These are phyloP conservation scores for Pionites leucogaster DNA, from an alignment of 2,113 vertebrate species.

Conservation along the genomic window DNA sequence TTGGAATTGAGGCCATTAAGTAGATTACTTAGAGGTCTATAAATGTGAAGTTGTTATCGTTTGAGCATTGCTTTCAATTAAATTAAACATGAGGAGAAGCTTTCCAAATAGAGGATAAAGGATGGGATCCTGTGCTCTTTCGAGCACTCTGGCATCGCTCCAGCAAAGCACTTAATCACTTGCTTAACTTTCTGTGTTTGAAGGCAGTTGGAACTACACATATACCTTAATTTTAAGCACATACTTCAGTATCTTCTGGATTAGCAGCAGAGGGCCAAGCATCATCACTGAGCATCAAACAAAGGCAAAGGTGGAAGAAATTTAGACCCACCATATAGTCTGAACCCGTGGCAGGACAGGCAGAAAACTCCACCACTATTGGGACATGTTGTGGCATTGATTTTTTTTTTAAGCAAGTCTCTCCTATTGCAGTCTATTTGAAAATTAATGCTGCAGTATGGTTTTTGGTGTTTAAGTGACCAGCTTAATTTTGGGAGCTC, in stretches of 20 bases:
- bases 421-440: neutral
- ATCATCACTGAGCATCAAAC: neutral
- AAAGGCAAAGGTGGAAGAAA: neutral
- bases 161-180: constrained; percentile 58
- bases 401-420: constrained; percentile 19
- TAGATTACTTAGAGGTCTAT: constrained; percentile 47
- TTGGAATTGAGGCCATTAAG: constrained; percentile 11
- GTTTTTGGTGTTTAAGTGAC: constrained; percentile 26
- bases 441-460: constrained; percentile 41
- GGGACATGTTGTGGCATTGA: neutral
- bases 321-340: neutral
- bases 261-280: neutral
- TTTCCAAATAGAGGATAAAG: constrained; percentile 52
- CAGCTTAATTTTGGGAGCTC: constrained; percentile 30
- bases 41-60: constrained; percentile 59
- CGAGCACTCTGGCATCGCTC: constrained; percentile 42
- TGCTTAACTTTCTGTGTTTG: constrained; percentile 45
- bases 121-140: constrained; percentile 31
- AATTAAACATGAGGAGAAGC: constrained; percentile 53
- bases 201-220: constrained; percentile 25
- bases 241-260: neutral
- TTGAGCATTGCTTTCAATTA: constrained; percentile 62
- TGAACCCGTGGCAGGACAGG: neutral
- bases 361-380: neutral
- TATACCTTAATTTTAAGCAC: constrained; percentile 32